A percentile compares a stretch with the other conserved stretches of the same genome.
Conservation (phyloP, 2,113 vertebrate genomes). For the Todiramphus saurophagus region DNA sequence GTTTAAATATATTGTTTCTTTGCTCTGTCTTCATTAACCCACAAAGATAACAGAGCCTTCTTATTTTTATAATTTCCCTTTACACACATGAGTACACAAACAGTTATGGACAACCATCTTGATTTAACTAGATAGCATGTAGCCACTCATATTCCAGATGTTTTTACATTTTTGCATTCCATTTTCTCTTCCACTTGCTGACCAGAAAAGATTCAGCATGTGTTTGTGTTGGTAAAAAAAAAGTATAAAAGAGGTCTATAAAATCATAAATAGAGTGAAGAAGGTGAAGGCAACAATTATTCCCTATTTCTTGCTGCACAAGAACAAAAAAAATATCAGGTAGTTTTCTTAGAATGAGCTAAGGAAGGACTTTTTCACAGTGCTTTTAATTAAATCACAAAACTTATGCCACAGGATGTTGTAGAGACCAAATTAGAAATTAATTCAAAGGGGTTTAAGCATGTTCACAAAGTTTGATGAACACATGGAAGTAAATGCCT, state of each 20-base stretch:
- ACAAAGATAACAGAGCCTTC: not conserved
- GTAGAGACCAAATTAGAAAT: not conserved
- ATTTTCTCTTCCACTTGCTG: not conserved
- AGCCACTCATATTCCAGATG: not conserved
- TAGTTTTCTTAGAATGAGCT: not conserved
- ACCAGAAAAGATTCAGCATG: not conserved
- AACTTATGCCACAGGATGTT: not conserved
- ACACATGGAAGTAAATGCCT: not conserved
- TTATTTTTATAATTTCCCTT: not conserved
- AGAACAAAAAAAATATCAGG: not conserved
- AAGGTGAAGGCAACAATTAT: not conserved
- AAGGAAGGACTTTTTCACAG: not conserved
- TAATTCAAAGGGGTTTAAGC: not conserved
- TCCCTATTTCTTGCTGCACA: not conserved
- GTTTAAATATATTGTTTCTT: not conserved
- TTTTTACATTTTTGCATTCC: not conserved
- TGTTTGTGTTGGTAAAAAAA: not conserved
- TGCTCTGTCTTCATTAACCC: not conserved
- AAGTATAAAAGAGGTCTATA: not conserved
- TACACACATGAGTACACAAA: not conserved
- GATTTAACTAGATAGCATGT: not conserved
- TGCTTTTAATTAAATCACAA: not conserved
- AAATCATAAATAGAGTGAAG: not conserved
- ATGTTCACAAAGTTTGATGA: not conserved
- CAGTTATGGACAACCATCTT: not conserved